Evolutionary conservation across 2,797 vertebrate species (phyloP), one percentile per base, ranked within the genome.

Genomic region (Eupleurogrammus muticus): DNA sequence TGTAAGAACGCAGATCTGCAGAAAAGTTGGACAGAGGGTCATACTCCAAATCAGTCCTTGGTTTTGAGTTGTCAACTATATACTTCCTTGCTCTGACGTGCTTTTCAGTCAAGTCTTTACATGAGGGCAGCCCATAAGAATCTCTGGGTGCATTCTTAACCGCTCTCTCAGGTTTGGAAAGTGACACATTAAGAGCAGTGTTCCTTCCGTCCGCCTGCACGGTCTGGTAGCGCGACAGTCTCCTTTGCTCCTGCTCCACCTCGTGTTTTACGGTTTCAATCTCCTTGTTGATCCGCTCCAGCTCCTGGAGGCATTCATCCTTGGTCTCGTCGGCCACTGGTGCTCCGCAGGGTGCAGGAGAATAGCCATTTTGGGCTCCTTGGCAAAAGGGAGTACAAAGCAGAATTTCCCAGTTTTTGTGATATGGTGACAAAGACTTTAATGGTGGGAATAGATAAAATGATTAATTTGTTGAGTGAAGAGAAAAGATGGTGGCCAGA

Each of bases 11-110:
- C 8, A 94, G 21, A 49, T 84, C 92, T 34, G 94, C 86, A 64
- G 93, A 94, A 70, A 92, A 96, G 88, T 95, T 96, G 61, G 95
- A 93, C 53, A 94, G 85, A 12, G 94, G 93, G 65, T 95, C 91
- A 69, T 94, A 95, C 82, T 96, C 93, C 80, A 94, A 80, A 83
- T 94, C 93, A 34, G 91, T 93, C 78, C 84, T 93, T 20, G 93
- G 94, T 83, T 87, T 95, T 12, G 85, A 91, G 62, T 80, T 82
- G 79, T 94, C 93, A 66, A 94, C 71, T 42, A 93, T 80, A n/a
- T 94, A 94, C 84, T 95, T 95, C 24, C 40, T 83, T 24, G 23
- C 14, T 12, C 17, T 36, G 11, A 78, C 35, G n/a, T 21, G 44
- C 0, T 44, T 21, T 66, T 80, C 73, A 44, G n/a, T 49, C 3